Conservation (phyloP, 2,797 vertebrate genomes). For the Lagorchestes hirsutus region DNA sequence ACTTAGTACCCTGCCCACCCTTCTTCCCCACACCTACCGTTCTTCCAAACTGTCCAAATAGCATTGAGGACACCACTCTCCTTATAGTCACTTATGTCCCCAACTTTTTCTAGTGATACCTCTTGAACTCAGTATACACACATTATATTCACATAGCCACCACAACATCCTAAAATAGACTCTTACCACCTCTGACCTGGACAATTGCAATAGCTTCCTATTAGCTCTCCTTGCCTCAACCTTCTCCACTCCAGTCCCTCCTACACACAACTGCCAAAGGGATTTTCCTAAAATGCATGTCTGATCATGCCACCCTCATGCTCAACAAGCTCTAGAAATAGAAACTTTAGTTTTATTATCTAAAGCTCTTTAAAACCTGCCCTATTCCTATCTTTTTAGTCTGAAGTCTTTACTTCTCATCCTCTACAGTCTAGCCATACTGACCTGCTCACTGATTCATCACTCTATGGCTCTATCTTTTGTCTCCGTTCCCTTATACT, state of each 20-base stretch:
- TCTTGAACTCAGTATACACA: background rate
- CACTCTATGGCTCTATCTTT: background rate
- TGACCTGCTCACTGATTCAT: background rate
- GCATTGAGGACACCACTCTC: background rate
- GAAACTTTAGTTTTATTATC: background rate
- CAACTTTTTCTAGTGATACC: background rate
- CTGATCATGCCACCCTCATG: background rate
- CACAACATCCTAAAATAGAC: background rate
- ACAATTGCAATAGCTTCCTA: background rate
- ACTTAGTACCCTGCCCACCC: background rate
- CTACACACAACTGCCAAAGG: background rate
- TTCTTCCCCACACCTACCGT: fast-evolving
- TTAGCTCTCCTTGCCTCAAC: background rate
- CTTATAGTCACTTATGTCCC: background rate
- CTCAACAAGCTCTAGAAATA: background rate
- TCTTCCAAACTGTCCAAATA: fast-evolving
- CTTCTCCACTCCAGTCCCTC: background rate
- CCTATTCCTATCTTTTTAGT: background rate
- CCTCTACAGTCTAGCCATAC: too few species aligned
- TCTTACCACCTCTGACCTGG: background rate
- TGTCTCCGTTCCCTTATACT: background rate
- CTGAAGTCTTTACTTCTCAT: background rate
- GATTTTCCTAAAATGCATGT: background rate
- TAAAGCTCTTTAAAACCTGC: background rate
- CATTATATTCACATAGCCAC: fast-evolving